These are phyloP conservation scores for Aphis craccivora DNA, from an alignment of 1,140 invertebrate genomes.

Conservation along the genomic window DNA sequence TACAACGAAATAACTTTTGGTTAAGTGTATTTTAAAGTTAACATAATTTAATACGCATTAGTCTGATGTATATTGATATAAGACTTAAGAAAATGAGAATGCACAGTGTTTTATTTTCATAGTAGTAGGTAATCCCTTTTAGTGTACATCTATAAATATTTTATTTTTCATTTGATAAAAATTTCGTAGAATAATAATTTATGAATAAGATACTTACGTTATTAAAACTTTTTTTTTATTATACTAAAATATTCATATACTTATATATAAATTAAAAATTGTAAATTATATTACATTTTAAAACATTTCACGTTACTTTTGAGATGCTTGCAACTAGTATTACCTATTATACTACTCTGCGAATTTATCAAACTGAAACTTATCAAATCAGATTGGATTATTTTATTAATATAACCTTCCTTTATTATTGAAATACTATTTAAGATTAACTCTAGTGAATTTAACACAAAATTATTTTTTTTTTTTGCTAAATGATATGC, in stretches of 20 bases:
- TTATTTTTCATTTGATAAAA: not conserved
- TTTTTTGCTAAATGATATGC: too few relatives aligned
- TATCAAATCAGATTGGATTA: not conserved
- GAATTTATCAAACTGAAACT: not conserved
- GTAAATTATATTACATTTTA: not conserved
- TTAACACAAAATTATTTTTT: too few relatives aligned
- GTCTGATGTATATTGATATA: not conserved
- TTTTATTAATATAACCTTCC: not conserved
- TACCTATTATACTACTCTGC: not conserved
- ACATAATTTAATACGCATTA: conserved; percentile 8
- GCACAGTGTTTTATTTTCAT: not conserved
- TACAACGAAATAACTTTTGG: not conserved
- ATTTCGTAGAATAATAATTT: not conserved
- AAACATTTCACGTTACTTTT: not conserved
- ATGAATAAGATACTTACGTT: not conserved
- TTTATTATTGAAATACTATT: not conserved
- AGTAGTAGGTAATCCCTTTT: not conserved
- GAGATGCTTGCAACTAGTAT: not conserved
- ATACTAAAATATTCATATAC: not conserved
- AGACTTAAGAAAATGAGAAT: not conserved
- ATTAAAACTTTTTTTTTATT: not conserved
- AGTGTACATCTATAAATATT: not conserved
- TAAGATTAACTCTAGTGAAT: too few relatives aligned
- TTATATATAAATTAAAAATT: not conserved
- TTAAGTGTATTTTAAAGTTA: conserved; percentile 9